Conservation (phyloP, 2,113 vertebrate genomes). For the Sceloporus undulatus region DNA sequence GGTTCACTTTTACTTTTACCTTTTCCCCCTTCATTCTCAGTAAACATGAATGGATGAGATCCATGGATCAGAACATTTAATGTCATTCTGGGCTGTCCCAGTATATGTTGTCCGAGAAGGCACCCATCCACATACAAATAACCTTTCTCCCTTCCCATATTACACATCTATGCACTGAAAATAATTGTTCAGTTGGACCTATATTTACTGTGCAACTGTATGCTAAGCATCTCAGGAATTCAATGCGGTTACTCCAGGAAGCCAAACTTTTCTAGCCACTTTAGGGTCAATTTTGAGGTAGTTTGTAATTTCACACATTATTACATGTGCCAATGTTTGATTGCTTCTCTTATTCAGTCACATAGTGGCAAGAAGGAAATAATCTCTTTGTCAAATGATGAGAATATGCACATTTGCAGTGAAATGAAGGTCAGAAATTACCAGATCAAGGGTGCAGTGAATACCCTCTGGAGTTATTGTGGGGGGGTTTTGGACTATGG, state of each 20-base stretch:
- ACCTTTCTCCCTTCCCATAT: slow-evolving; percentile 17
- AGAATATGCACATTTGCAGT: slow-evolving; percentile 52
- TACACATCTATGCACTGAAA: neutral
- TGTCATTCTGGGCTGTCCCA: neutral
- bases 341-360: slow-evolving; percentile 63
- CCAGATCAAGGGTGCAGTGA: too few relatives aligned
- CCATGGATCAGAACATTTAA: neutral
- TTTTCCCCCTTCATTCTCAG: neutral
- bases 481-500: too few relatives aligned
- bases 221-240: neutral
- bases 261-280: slow-evolving; percentile 60
- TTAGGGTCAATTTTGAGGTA: slow-evolving; percentile 62
- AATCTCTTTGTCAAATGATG: slow-evolving; percentile 58
- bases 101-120: neutral
- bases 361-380: slow-evolving; percentile 51
- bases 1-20: neutral
- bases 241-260: slow-evolving; percentile 51
- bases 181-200: slow-evolving; percentile 37
- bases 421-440: neutral
- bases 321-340: slow-evolving; percentile 33
- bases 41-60: neutral
- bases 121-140: neutral
- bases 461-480: too few relatives aligned
- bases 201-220: slow-evolving; percentile 41
- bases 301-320: slow-evolving; percentile 51